Percentiles rank a stretch among this genome's conserved stretches.
These are phyloP conservation scores for Xenus cinereus DNA, from an alignment of 2,113 vertebrate species.

Conservation along the genomic window DNA sequence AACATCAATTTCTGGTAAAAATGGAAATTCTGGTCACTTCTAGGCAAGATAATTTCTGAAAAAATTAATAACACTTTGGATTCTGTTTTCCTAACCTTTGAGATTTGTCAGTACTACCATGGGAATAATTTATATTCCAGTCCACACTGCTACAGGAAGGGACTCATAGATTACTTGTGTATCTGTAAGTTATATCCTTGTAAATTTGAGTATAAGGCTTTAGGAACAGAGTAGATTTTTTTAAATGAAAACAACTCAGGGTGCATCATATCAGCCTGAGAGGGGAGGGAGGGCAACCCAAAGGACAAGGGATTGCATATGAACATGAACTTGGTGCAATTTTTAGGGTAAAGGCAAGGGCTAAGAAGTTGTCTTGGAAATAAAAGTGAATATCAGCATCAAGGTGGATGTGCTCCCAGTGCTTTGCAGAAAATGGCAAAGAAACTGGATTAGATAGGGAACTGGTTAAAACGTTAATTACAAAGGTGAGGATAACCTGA, in stretches of 20 bases:
- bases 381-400: not conserved
- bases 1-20: not conserved
- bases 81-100: conserved; percentile 2
- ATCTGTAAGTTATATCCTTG: not conserved
- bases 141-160: not conserved
- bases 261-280: not conserved
- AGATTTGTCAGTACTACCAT: not conserved
- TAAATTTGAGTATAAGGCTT: conserved; percentile 18
- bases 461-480: not conserved
- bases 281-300: not conserved
- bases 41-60: not conserved
- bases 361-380: not conserved
- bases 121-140: conserved; percentile 13
- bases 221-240: not conserved
- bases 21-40: not conserved
- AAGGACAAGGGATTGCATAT: not conserved
- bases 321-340: not conserved
- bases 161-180: not conserved
- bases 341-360: not conserved
- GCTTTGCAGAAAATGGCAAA: not conserved
- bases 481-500: not conserved
- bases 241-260: not conserved
- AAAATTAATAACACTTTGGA: not conserved
- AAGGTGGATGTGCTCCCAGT: not conserved
- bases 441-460: not conserved